These are phyloP conservation scores for Congeria kusceri DNA, from an alignment of 2,888 invertebrate genomes.

Conservation along the genomic window DNA sequence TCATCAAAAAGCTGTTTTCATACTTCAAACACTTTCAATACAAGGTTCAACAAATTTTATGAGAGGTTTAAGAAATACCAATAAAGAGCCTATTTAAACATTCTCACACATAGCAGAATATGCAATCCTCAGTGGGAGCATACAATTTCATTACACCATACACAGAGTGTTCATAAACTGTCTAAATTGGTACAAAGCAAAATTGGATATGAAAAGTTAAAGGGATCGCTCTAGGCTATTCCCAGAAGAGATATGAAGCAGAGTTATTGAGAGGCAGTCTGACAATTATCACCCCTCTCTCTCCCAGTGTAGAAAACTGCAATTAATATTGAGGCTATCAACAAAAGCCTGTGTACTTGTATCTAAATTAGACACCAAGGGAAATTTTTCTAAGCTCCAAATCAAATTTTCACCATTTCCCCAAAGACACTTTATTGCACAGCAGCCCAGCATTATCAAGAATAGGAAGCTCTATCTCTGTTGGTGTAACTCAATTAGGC, in stretches of 20 bases:
- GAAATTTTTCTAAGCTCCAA: constrained; percentile 69
- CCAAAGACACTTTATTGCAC: constrained; percentile 1
- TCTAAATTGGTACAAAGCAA: constrained; percentile 47
- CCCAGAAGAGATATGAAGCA: constrained; percentile 37
- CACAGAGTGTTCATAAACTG: constrained; percentile 49
- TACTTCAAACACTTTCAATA: too few relatives aligned
- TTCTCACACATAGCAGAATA: too few relatives aligned
- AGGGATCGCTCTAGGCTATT: constrained; percentile 12
- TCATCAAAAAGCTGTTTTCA: too few relatives aligned
- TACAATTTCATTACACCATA: constrained; percentile 51
- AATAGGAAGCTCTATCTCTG: constrained; percentile 23
- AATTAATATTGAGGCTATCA: constrained; percentile 47
- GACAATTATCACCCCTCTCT: constrained; percentile 39
- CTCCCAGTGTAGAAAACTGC: constrained; percentile 41
- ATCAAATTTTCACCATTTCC: constrained; percentile 71
- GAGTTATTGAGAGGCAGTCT: constrained; percentile 35
- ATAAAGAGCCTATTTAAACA: too few relatives aligned
- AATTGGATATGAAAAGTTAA: constrained; percentile 53
- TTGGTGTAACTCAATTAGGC: constrained; percentile 51
- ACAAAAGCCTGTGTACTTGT: constrained; percentile 52
- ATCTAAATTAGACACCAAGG: constrained; percentile 68
- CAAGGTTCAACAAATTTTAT: too few relatives aligned
- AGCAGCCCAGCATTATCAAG: constrained; percentile 27
- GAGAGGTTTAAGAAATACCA: too few relatives aligned
- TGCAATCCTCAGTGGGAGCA: constrained; percentile 23